A percentile compares a stretch with the other conserved stretches of the same genome.
phyloP scores from a whole-genome alignment of 1,140 invertebrate species.

The Diplogasteroides magnus region DNA sequence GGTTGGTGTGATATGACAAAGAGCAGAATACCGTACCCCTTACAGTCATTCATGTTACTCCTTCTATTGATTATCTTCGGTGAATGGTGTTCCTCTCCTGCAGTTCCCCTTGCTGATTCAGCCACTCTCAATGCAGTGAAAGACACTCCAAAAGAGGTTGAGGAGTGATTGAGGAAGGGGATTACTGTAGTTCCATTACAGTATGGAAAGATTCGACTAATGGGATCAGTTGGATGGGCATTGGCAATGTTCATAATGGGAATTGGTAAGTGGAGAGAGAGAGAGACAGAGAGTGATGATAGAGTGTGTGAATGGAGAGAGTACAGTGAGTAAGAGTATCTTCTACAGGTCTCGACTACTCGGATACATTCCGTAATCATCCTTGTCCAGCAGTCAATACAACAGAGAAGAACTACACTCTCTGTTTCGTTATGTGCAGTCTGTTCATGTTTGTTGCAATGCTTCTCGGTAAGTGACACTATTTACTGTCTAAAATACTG shows the following conservation, averaged over 20 bases:
- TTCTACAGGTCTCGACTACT: conserved; percentile 78
- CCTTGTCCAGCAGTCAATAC: conserved; percentile 80
- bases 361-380: conserved; percentile 73
- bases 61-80: conserved; percentile 85
- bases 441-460: conserved; percentile 91
- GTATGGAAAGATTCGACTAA: conserved; percentile 95
- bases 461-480: conserved; percentile 22
- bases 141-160: conserved; percentile 58
- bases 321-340: no score
- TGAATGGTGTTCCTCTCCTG: conserved; percentile 93
- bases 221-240: conserved; percentile 87
- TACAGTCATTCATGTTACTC: conserved; percentile 78
- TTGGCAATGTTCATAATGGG: conserved; percentile 97
- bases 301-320: no score
- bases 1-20: conserved; percentile 17
- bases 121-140: conserved; percentile 59
- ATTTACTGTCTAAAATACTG: background rate
- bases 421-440: conserved; percentile 95
- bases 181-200: conserved; percentile 80
- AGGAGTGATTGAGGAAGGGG: no score
- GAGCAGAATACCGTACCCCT: background rate
- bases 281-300: no score
- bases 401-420: conserved; percentile 92
- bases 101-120: conserved; percentile 90
- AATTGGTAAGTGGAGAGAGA: conserved; percentile 64